phyloP scores from a whole-genome alignment of 2,888 invertebrate genomes.

The Actias luna region DNA sequence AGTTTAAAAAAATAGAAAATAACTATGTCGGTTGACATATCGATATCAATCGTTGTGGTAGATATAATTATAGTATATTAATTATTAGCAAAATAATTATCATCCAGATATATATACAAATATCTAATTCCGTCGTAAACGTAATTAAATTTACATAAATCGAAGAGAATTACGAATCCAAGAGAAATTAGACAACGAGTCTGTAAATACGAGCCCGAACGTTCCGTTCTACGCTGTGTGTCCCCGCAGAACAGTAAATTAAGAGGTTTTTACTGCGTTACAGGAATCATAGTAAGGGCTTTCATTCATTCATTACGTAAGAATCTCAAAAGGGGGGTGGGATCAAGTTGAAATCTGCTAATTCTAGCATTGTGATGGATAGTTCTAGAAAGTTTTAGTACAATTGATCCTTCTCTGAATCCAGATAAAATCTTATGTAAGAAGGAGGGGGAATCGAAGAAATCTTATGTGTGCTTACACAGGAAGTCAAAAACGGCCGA shows the following conservation, averaged over 20 bases:
- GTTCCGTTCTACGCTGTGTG: background rate
- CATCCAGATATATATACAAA: background rate
- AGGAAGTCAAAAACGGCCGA: no score
- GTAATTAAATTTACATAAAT: no score
- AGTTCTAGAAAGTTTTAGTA: no score
- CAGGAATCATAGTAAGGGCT: no score
- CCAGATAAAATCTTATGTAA: no score
- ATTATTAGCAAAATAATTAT: background rate
- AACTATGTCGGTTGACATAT: conserved; percentile 12
- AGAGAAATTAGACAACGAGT: background rate
- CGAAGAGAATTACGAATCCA: background rate
- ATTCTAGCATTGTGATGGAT: no score
- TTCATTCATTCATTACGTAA: no score
- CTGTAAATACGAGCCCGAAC: conserved; percentile 1
- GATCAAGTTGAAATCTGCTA: no score
- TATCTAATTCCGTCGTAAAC: background rate
- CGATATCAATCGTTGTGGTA: conserved; percentile 8
- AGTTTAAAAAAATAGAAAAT: background rate
- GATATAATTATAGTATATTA: background rate
- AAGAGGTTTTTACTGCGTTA: background rate
- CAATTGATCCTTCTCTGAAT: no score
- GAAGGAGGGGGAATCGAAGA: no score
- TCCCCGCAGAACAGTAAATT: background rate
- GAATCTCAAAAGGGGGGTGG: no score
- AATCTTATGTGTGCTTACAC: no score